Conservation (phyloP, 2,797 vertebrate genomes). For the Liasis olivaceus region DNA sequence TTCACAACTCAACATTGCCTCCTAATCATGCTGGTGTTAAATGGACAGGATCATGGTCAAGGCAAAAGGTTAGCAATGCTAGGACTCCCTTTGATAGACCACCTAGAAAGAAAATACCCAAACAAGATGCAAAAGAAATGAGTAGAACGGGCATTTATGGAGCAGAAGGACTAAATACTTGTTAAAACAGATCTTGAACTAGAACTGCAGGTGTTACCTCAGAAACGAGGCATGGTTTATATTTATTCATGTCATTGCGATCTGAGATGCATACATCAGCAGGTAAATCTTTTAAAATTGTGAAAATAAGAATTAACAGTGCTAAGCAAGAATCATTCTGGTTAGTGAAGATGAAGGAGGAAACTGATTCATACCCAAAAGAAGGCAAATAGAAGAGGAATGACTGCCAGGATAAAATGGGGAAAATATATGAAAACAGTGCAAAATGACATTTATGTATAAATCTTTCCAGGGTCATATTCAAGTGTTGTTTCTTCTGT, state of each 20-base stretch:
- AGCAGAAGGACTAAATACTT: not conserved
- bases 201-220: not conserved
- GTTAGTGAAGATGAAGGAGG: not conserved
- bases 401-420: not conserved
- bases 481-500: not conserved
- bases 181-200: not conserved
- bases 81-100: not conserved
- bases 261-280: not conserved
- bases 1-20: not conserved
- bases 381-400: not conserved
- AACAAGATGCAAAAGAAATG: not conserved
- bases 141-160: not conserved
- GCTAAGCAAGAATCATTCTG: not conserved
- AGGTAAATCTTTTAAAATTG: not conserved
- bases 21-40: not conserved
- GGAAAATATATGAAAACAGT: not conserved
- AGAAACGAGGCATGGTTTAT: not conserved
- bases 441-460: not conserved
- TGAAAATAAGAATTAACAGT: not conserved
- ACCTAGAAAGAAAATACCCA: not conserved
- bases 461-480: not conserved
- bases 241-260: not conserved
- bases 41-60: not conserved
- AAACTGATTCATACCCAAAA: not conserved
- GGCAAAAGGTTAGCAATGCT: not conserved